Base-by-base conservation (phyloP, 2,113 vertebrate genomes). In the Scatophagus argus region DNA sequence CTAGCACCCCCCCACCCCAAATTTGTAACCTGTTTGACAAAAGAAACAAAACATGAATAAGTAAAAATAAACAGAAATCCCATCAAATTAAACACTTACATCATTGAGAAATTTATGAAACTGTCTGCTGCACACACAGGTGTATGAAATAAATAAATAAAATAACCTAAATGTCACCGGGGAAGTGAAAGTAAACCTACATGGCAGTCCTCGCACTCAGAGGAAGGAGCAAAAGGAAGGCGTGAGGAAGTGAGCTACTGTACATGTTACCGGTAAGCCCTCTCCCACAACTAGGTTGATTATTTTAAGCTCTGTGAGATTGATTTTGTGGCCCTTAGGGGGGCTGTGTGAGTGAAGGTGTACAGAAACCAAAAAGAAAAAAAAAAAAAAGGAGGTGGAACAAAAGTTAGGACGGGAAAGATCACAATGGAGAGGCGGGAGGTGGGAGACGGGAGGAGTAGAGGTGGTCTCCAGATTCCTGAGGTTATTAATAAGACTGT, bases 291-390 rank as follows among this genome's bases (percentile, higher is more conserved):
- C 81, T 88, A 77, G 92, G 91, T 47, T 92, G 88, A 91, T 84
- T 92, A 92, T 93, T 93, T 93, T 88, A 89, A 87, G 90, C 75
- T 54, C 73, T 64, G 79, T 44, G 41, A 90, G 85, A 92, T 89
- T 89, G 84, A 93, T 92, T 91, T 78, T 79, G 43, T 65, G 81
- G 78, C 71, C 84, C 83, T 79, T 58, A 41, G 77, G 88, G 77
- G 79, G 78, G 56, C 70, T 66, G 36, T 81, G 78, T 27, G 62
- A 84, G 69, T 67, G 58, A 87, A 86, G 81, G 80, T 77, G 77
- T 56, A 68, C 34, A 29, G 19, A 12, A 49, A 72, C 77, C 47
- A 70, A 21, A 71, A n/a, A n/a, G n/a, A 64, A 23, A 79, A 82
- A 74, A n/a, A n/a, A n/a, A 64, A 23, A 79, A 82, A 74, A 71